Evolutionary conservation across 2,797 vertebrate species (phyloP), one percentile per base, ranked within the genome.

Genomic region (Pogonophryne albipinna): DNA sequence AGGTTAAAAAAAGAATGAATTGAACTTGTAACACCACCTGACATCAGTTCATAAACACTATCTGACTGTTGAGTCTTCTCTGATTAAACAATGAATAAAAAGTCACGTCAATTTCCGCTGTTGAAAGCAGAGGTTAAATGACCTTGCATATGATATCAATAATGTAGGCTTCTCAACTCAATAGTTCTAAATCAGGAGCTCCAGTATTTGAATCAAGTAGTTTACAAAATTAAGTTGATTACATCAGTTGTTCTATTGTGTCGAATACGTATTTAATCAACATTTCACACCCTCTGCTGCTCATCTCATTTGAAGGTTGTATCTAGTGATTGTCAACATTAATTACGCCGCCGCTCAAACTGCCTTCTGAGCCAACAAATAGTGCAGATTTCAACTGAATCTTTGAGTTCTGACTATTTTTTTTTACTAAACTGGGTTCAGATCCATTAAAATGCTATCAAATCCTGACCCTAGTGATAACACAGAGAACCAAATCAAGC

Each of bases 281-380:
- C 45, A 55, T 56, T 7, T 79, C 23, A 58, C 58, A 51, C 64
- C 53, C 49, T 52, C 61, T 51, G 60, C 60, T 53, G 65, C 58
- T 75, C 50, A 23, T 59, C 52, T 64, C 62, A 76, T 74, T 81
- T 78, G 58, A 57, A 81, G 67, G 70, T 78, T 73, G 66, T 64
- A 60, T 80, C 44, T 50, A 45, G 27, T 17, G 41, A 13, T 51
- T 66, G 58, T 76, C 61, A 68, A 44, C 58, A 78, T 27, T 77
- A 73, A 87, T 78, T 59, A 83, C 10, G 52, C 42, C 47, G 59
- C 50, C 44, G 65, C 42, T 76, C 71, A 67, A 64, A 58, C 23
- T 12, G 23, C 55, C 49, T 68, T 47, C 31, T 51, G 62, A 63
- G 65, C 61, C 14, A 19, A 58, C 56, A 67, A 59, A 57, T 5